Conservation (phyloP, 2,797 vertebrate genomes). For the Gobio occitaniae region DNA sequence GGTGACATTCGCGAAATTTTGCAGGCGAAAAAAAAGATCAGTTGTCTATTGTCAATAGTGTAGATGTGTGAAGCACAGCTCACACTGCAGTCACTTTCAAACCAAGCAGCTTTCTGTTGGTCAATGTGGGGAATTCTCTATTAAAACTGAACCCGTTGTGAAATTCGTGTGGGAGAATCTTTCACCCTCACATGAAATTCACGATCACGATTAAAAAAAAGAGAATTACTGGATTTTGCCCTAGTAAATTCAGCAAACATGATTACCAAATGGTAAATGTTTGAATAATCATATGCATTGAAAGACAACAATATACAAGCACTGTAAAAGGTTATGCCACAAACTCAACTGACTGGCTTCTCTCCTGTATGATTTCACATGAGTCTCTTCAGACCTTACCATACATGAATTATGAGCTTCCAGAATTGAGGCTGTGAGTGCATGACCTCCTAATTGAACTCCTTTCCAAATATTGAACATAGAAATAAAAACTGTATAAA, state of each 20-base stretch:
- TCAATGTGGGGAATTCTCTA: fast-evolving
- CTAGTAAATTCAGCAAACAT: background rate
- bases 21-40: background rate
- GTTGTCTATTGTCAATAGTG: background rate
- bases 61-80: background rate
- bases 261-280: no score
- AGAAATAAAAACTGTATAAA: no score
- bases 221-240: background rate
- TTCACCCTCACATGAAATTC: background rate
- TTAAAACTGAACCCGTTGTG: background rate
- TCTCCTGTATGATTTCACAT: no score
- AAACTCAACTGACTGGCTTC: no score
- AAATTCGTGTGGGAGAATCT: background rate
- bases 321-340: no score
- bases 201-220: background rate
- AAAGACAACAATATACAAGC: no score
- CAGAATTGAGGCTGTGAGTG: no score
- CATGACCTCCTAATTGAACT: no score
- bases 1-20: background rate
- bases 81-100: background rate
- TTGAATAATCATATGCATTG: no score
- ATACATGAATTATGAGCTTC: no score
- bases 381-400: no score
- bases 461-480: no score
- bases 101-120: background rate